phyloP scores from a whole-genome alignment of 2,113 vertebrate genomes.

The Sprattus sprattus region DNA sequence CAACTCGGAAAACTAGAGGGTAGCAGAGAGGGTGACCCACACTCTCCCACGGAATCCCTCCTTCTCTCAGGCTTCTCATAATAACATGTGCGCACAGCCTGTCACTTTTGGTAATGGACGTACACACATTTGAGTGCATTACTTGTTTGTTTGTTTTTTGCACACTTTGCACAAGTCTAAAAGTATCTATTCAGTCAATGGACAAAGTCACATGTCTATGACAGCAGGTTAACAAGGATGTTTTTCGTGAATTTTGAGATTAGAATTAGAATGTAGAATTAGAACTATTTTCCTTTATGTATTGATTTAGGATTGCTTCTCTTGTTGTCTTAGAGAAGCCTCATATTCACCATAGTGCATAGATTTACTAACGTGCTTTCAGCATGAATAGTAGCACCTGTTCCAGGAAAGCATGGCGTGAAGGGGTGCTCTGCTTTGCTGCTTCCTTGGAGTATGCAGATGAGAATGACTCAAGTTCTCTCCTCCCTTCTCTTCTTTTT shows the following conservation, averaged over 20 bases:
- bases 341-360: not conserved
- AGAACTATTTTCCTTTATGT: not conserved
- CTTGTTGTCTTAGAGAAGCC: not conserved
- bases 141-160: not conserved
- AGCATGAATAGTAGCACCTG: not conserved
- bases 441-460: not conserved
- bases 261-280: not conserved
- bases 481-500: not conserved
- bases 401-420: not conserved
- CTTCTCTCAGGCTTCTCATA: constrained; percentile 1
- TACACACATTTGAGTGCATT: not conserved
- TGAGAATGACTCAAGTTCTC: not conserved
- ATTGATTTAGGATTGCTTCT: no score
- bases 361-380: not conserved
- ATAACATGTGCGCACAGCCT: not conserved
- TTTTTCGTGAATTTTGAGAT: not conserved
- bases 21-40: constrained; percentile 7
- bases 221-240: not conserved
- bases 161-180: not conserved
- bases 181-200: no score
- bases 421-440: not conserved
- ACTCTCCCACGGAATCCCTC: constrained; percentile 4
- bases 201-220: no score
- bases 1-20: constrained; percentile 6
- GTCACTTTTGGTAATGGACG: not conserved